Conservation (phyloP, 1,140 invertebrate species). For the Triops longicaudatus region DNA sequence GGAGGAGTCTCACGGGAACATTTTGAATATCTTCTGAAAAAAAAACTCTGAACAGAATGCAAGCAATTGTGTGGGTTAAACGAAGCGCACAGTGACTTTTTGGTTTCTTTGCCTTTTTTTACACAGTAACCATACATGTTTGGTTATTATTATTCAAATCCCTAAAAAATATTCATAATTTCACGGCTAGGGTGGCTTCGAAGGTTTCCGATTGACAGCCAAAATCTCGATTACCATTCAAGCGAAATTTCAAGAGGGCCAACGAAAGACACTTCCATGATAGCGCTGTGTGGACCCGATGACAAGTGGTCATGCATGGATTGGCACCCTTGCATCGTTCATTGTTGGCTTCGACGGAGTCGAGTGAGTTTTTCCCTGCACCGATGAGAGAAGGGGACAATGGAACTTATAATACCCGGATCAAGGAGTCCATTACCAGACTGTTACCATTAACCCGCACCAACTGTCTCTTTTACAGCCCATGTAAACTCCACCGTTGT, state of each 20-base stretch:
- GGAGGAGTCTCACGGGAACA: no score
- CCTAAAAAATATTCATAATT: not conserved
- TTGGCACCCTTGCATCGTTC: not conserved
- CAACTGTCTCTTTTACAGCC: not conserved
- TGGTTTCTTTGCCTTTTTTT: no score
- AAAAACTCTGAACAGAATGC: no score
- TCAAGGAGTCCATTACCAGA: conserved; percentile 9
- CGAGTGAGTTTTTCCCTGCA: not conserved
- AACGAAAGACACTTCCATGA: not conserved
- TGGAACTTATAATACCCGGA: conserved; percentile 5
- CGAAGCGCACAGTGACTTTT: no score
- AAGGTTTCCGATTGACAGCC: not conserved
- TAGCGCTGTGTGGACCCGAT: not conserved
- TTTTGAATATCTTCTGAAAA: no score
- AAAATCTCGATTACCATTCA: not conserved
- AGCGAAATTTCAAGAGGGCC: conserved; percentile 6
- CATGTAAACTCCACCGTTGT: not conserved
- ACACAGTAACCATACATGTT: no score
- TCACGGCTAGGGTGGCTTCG: not conserved
- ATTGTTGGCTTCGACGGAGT: conserved; percentile 6
- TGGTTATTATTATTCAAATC: no score
- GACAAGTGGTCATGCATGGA: conserved; percentile 5
- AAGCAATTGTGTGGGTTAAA: no score
- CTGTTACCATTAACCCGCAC: conserved; percentile 2
- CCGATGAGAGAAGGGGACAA: not conserved